Evolutionary conservation across 2,888 invertebrate genomes (phyloP), one percentile per base, ranked within the genome.

Genomic region (Cyclophora albipunctata): DNA sequence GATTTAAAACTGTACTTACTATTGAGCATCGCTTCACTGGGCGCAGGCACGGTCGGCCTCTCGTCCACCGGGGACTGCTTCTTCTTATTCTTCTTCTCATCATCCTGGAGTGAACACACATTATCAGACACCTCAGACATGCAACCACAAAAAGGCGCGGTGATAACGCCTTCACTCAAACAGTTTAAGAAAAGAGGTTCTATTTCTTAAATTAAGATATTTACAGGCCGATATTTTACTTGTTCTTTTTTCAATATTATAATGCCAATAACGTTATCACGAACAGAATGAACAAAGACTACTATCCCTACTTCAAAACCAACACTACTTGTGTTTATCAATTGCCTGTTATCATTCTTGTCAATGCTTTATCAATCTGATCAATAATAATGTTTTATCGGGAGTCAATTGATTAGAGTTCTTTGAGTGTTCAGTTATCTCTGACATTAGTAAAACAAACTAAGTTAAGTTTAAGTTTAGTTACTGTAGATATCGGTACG

Each of bases 11-110:
- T 43, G 33, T 69, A 60, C 87, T 86, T 61, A 89, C 89, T 89
- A 63, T 89, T 87, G 62, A 89, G 87, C 81, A 88, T 88, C 45
- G 89, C 87, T 69, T 88, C 89, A 55, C 89, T 89, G 44, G 89
- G 89, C 50, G 87, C 83, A 0, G 89, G 89, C 34, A 89, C 89
- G 42, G 71, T 60, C 3, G 87, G 87, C 55, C 89, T 71, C 42
- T 89, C 89, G 63, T 89, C 89, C 48, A 84, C 84, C 0, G 89
- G 87, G 20, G 87, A 76, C 64, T 80, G 81, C 59, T 84, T 84
- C 67, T 87, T 87, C 72, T 86, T 87, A 64, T 63, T 85, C 64
- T 87, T 87, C 64, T 87, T 86, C 67, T 88, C 86, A 78, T 88
- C 88, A 46, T 88, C 87, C 84, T 84, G 87, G 64, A 73, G 75